Base-by-base conservation (phyloP, 2,797 vertebrate species). In the Rallus crepitans region DNA sequence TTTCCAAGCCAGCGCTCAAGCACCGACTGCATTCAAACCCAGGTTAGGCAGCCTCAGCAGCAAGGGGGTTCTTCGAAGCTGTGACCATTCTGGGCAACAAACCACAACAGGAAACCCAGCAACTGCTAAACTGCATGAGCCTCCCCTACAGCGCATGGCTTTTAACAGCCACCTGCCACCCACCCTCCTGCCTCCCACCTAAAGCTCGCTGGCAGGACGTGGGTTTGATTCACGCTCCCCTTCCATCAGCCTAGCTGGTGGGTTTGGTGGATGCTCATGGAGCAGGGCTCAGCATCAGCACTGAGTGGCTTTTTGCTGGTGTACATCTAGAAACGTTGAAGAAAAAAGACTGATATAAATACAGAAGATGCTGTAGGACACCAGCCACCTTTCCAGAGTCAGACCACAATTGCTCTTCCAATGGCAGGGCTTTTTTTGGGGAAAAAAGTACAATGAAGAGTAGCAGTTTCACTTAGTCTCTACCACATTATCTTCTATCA, bases 71-170 rank as follows among this genome's bases (percentile, higher is more conserved):
- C 81, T 83, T 53, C 0, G 1, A 85, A 69, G 55, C 80, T 52
- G 75, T 35, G 65, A 64, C 64, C 66, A 4, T 40, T 75, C 40
- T 45, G 84, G 45, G 61, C 0, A 5, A 69, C 7, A 45, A 12
- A 89, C 90, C 94, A 55, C 91, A 95, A 93, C 88, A 96, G 95
- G 94, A 96, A 96, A 90, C 45, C 25, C 83, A 77, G 39, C 18
- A 96, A 95, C 91, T 92, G 91, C 80, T 93, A 24, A 73, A 92
- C 80, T 24, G 70, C 24, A 57, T 0, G 4, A 30, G 60, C 14
- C 40, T 71, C 82, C 68, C 56, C 60, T 17, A 30, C 12, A 72
- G 65, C 70, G 17, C 24, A 11, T 2, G 24, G 64, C 39, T 35
- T 28, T 17, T 7, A 88, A 65, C 84, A 89, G 84, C n/a, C 79